Evolutionary conservation across 2,797 vertebrate species (phyloP), one percentile per base, ranked within the genome.

Genomic region (Sphaeramia orbicularis): DNA sequence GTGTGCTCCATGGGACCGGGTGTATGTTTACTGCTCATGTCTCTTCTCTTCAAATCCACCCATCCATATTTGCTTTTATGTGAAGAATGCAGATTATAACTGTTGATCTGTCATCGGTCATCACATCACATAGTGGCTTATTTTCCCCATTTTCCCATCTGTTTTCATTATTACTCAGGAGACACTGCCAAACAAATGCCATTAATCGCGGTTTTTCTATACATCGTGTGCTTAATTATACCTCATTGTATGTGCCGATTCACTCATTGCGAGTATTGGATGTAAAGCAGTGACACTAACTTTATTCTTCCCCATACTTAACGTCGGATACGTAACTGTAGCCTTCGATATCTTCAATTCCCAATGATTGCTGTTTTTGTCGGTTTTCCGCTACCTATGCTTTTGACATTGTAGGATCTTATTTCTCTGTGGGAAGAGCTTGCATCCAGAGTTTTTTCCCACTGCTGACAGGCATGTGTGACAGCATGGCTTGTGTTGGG

Each of bases 381-480:
- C 54, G 57, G 12, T 21, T 4, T 4, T 38, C 7, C 38, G 21
- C 63, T 52, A 71, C 47, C 63, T 27, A 47, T 68, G 37, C 51
- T 71, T 81, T 66, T 81, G 48, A 73, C 15, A 32, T 77, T 81
- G 77, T 73, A 86, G 75, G 65, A 63, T 38, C 57, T 62, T 2
- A 42, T 67, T 73, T 70, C 27, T 47, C n/a, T 38, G 42, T 73
- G 53, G 48, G 45, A 51, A 64, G 76, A 76, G 48, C 49, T 68
- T 74, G 65, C 48, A 69, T 71, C 55, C 51, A 80, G 72, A 59
- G 24, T 35, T 56, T 9, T 69, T 7, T 7, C 30, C 69, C 12
- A 14, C 16, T 73, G 42, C 79, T 73, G 63, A 56, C 40, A 56
- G 56, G 36, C 56, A 44, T 57, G 60, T 69, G 50, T 69, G 50